Evolutionary conservation across 2,113 vertebrate genomes (phyloP).

Genomic region (Saccopteryx leptura): DNA sequence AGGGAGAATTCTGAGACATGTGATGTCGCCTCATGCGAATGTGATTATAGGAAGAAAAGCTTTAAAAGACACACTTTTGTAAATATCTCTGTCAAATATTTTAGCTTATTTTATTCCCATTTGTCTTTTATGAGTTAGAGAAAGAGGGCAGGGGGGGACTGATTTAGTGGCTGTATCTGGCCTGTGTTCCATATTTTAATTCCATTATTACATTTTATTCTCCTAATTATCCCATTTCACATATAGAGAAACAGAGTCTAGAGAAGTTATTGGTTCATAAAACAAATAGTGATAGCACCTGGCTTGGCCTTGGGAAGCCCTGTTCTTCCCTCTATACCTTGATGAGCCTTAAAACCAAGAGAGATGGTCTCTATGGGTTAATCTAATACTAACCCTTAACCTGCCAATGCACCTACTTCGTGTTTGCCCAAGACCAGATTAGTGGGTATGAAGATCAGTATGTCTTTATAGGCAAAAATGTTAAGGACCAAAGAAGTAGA

Average conservation of each 20-base stretch:
- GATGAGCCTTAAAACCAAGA: background rate
- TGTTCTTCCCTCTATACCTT: background rate
- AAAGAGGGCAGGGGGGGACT: background rate
- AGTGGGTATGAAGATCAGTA: background rate
- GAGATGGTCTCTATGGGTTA: background rate
- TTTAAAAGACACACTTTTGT: background rate
- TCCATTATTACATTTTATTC: background rate
- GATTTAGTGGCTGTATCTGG: background rate
- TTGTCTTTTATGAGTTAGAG: background rate
- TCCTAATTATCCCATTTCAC: background rate
- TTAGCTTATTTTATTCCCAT: slow-evolving; percentile 10
- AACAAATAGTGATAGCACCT: background rate
- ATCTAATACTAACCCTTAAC: background rate
- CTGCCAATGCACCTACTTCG: background rate
- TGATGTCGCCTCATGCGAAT: background rate
- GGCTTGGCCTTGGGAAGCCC: background rate
- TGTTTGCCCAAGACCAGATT: background rate
- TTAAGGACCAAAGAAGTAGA: background rate
- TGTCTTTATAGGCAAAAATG: slow-evolving; percentile 19
- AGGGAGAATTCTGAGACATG: background rate
- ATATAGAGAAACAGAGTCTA: background rate
- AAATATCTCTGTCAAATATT: background rate
- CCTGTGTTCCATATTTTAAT: background rate
- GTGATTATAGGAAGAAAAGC: background rate
- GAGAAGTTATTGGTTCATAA: background rate